Evolutionary conservation across 2,113 vertebrate genomes (phyloP).

Genomic region (Pterophyllum scalare): DNA sequence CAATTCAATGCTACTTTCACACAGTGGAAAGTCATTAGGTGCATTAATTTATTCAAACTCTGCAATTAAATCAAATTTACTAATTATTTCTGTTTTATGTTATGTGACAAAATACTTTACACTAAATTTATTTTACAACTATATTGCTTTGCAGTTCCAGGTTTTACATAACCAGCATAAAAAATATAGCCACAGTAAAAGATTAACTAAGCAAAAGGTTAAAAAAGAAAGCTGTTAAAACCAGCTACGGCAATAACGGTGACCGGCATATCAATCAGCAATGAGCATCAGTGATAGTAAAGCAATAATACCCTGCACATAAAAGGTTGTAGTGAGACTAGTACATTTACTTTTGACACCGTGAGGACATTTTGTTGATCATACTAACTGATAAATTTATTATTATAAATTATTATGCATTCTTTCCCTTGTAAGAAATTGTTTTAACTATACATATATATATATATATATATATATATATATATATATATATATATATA

Average conservation of each 20-base stretch:
- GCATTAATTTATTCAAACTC: fast-evolving
- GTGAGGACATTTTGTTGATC: background rate
- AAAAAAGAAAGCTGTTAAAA: fast-evolving
- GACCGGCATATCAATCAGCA: background rate
- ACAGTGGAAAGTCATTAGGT: fast-evolving
- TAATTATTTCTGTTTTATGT: too few relatives aligned
- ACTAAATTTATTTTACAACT: fast-evolving
- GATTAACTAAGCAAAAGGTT: background rate
- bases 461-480: too few relatives aligned
- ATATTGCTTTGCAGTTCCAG: background rate
- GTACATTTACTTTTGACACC: background rate
- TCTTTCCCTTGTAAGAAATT: background rate
- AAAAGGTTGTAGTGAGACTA: background rate
- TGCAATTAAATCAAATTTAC: fast-evolving
- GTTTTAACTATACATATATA: background rate
- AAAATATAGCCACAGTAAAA: fast-evolving
- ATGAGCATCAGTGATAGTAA: fast-evolving
- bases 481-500: too few relatives aligned
- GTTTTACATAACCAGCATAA: background rate
- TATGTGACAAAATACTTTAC: background rate
- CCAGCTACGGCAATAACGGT: fast-evolving
- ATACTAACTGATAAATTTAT: background rate
- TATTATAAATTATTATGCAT: background rate
- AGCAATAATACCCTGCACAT: background rate
- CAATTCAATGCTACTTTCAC: background rate